Base-by-base conservation (phyloP, 2,888 invertebrate species). In the Sipha maydis region DNA sequence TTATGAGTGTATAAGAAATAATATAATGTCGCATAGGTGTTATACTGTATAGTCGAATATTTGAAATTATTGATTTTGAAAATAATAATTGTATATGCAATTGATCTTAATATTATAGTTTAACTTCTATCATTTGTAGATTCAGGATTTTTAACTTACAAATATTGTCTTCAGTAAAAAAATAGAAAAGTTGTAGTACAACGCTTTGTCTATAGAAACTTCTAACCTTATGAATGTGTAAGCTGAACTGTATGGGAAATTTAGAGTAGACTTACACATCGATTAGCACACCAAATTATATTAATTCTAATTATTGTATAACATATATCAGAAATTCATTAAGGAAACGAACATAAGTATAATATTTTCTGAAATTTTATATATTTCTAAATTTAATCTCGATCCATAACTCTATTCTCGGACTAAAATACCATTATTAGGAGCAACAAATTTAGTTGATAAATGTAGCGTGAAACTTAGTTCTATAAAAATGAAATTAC, bases 201-300 rank as follows among this genome's bases (percentile, higher is more conserved):
- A 28, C 28, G 41, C 21, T 28, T 5, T 41, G 69, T 69, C n/a
- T 28, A 41, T 82, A 31, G 69, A 69, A 82, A 82, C 5, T 69
- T 71, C 41, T 17, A 79, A 25, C 31, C 61, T 82, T 48, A 31
- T 71, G 69, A 69, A 82, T 48, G 69, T 80, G 4, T 38, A 80
- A 67, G 69, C 41, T 38, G 11, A 80, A 80, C 69, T 25, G 25
- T 28, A 41, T 21, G 28, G 25, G 1, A 19, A 28, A 69, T 41
- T 31, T 48, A 28, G 14, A 48, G 28, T 82, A 82, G 28, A 21
- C 28, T 21, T 31, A 28, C 19, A 82, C 56, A 14, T 69, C 38
- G 67, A 48, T 31, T 82, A 67, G 34, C 25, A 34, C 31, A 79
- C 34, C 34, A 14, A 79, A 34, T 79, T 7, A 31, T 71, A 28